Base-by-base conservation (phyloP, 2,888 invertebrate genomes). In the Megalurothrips usitatus region DNA sequence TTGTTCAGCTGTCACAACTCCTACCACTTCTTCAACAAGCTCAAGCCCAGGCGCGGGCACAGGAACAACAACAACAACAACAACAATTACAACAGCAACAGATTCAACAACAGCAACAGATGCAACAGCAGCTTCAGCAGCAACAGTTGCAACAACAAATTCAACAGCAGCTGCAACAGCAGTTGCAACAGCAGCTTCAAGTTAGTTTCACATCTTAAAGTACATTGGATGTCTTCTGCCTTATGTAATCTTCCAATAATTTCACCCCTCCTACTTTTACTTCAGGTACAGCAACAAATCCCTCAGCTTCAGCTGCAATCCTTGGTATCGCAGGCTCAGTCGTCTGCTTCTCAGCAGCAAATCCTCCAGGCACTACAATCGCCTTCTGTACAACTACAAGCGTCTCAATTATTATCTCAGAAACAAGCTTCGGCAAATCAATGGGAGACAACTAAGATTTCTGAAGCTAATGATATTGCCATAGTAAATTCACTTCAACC, bases 101-200 rank as follows among this genome's bases (percentile, higher is more conserved):
- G 83, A 84, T 84, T 82, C 82, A 85, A 84, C 84, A 84, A 82
- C 84, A 87, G 86, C 87, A 87, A 78, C 85, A 86, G 10, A 88
- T 88, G 82, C 88, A 88, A 84, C 86, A 87, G 28, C 88, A 88
- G 83, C 88, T 88, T 80, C 87, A 87, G 81, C 84, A 88, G 82
- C 88, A 88, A 81, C 86, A 88, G 82, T 23, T 9, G 68, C 68
- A 63, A n/a, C 63, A 63, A n/a, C 63, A 63, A 23, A 14, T 19
- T 4, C 23, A n/a, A 9, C 63, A 63, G 23, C 63, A 63, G 23
- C 63, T n/a, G 68, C 68, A 78, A 43, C 48, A 17, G 47, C 81
- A 75, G 0, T 26, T 75, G 26, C 68, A 75, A 26, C 68, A 75
- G 68, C 68, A 75, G 26, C 26, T 58, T 14, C 58, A 58, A 58